Evolutionary conservation across 1,140 invertebrate genomes (phyloP), one percentile per base, ranked within the genome.

Genomic region (Aradophagus sp.): DNA sequence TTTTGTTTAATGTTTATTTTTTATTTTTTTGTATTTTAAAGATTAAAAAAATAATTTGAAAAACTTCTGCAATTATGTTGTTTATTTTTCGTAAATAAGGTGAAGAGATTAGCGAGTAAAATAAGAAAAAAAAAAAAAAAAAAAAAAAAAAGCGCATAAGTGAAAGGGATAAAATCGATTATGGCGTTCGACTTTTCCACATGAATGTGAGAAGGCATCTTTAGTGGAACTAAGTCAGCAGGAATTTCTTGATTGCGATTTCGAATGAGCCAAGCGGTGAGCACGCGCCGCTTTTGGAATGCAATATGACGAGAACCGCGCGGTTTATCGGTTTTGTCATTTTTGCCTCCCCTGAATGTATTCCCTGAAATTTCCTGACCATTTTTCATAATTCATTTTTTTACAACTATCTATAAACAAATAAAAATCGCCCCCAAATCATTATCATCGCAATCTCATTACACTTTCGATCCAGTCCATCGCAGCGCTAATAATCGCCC

Each of bases 211-310:
- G 42, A 27, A 41, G 35, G 45, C 52, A 58, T 61, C 52, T 58
- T 50, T 29, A 55, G 32, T 8, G 26, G n/a, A 42, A 55, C 44
- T 50, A 48, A 56, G 62, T 68, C 55, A 50, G 29, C 12, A 15
- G 82, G 83, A 82, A 85, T 85, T 83, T 84, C 79, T 82, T 80
- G 77, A 82, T 83, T 82, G 47, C 67, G 73, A 61, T 62, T 61
- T 45, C 34, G 39, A 66, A 61, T 70, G 47, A 53, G 41, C 63
- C 48, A 47, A 52, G 68, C 59, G 38, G 53, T 45, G 16, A 63
- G 67, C 74, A 73, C 69, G 77, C 61, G 27, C 55, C 44, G 17
- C 41, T 44, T 53, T 38, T 48, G 79, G 80, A 82, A 82, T 84
- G 81, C 77, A 80, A 83, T 84, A 83, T 80, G 52, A 69, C 42